Conservation (phyloP, 1,140 invertebrate species). For the Trigoniulus corallinus region DNA sequence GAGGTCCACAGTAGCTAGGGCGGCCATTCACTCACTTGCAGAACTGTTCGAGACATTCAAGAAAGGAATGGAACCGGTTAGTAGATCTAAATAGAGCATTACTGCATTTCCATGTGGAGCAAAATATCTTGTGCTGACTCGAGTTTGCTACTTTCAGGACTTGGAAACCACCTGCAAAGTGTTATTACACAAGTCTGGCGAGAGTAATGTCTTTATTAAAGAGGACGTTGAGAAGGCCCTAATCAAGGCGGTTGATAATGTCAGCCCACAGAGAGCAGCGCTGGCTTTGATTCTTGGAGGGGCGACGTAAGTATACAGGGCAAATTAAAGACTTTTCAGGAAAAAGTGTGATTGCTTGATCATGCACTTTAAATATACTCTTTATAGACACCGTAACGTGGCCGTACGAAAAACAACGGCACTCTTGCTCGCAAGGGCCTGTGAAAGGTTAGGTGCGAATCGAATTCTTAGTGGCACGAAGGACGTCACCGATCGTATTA, state of each 20-base stretch:
- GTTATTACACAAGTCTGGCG: constrained; percentile 68
- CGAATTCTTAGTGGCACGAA: constrained; percentile 47
- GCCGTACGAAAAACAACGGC: constrained; percentile 62
- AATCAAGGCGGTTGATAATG: constrained; percentile 53
- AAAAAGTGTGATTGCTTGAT: not conserved
- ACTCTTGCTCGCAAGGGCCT: constrained; percentile 49
- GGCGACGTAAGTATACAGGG: constrained; percentile 32
- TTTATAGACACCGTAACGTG: constrained; percentile 62
- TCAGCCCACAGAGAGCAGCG: constrained; percentile 39
- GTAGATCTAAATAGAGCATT: constrained; percentile 13
- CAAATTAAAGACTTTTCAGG: constrained; percentile 13
- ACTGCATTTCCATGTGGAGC: too few relatives aligned
- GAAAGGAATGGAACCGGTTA: constrained; percentile 55
- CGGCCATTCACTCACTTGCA: constrained; percentile 58
- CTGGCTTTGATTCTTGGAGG: constrained; percentile 40
- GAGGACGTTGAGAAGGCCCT: constrained; percentile 70
- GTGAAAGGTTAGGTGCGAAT: constrained; percentile 51
- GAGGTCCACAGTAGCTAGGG: constrained; percentile 72
- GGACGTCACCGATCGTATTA: constrained; percentile 60
- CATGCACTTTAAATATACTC: not conserved
- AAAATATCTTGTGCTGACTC: not conserved
- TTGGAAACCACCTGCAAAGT: constrained; percentile 63
- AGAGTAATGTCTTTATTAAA: constrained; percentile 80
- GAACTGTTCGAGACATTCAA: constrained; percentile 52
- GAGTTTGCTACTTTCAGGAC: constrained; percentile 37